Evolutionary conservation across 2,888 invertebrate species (phyloP).

Genomic region (Arrhopalites spinosus): DNA sequence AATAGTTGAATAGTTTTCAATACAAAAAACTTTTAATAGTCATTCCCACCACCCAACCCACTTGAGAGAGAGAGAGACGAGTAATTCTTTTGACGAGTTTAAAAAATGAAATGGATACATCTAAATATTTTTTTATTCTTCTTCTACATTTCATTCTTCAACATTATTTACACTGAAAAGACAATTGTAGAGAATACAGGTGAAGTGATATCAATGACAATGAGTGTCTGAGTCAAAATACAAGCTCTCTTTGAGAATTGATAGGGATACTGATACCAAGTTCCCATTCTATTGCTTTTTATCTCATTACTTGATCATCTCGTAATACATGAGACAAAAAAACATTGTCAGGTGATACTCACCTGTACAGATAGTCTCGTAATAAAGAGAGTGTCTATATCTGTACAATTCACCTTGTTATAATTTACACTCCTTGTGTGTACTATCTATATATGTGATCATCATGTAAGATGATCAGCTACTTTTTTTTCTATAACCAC

Average conservation of each 20-base stretch:
- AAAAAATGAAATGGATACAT: neutral
- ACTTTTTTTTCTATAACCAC: neutral
- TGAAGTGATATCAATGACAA: neutral
- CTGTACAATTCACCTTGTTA: neutral
- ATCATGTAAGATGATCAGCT: too few relatives aligned
- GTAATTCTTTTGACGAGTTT: neutral
- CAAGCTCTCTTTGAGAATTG: too few relatives aligned
- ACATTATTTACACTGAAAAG: neutral
- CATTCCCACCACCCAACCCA: too few relatives aligned
- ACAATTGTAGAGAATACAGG: neutral
- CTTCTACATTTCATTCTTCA: too few relatives aligned
- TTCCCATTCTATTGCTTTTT: neutral
- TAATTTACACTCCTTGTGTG: neutral
- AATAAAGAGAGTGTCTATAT: neutral
- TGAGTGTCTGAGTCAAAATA: neutral
- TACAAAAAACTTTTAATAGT: too few relatives aligned
- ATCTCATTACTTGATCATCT: slow-evolving; percentile 13
- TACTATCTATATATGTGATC: too few relatives aligned
- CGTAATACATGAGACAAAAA: neutral
- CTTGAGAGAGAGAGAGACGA: neutral
- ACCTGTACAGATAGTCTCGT: neutral
- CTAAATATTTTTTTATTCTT: too few relatives aligned
- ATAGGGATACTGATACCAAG: neutral
- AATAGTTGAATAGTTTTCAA: too few relatives aligned
- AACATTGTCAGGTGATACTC: too few relatives aligned